phyloP scores from a whole-genome alignment of 2,113 vertebrate genomes.

The Corapipo altera region DNA sequence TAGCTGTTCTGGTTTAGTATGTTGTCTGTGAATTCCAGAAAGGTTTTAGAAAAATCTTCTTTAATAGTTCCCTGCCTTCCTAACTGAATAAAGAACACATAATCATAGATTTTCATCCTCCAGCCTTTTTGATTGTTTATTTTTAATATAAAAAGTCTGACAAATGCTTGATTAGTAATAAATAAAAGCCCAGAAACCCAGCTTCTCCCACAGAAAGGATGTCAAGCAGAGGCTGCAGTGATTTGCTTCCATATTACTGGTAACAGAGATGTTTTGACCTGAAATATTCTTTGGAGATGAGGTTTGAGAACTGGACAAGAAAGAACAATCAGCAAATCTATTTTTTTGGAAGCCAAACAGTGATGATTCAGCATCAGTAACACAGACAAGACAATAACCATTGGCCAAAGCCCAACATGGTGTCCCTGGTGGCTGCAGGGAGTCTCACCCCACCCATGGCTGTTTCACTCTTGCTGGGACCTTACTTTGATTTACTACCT shows the following conservation, averaged over 20 bases:
- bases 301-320: neutral
- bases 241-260: neutral
- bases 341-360: neutral
- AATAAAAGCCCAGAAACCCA: neutral
- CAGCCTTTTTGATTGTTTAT: neutral
- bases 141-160: neutral
- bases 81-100: neutral
- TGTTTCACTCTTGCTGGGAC: neutral
- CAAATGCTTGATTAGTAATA: slow-evolving; percentile 2
- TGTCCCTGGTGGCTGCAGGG: neutral
- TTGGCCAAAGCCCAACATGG: neutral
- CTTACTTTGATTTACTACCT: neutral
- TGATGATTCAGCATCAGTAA: neutral
- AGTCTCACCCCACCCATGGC: neutral
- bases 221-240: neutral
- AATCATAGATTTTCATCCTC: neutral
- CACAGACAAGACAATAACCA: neutral
- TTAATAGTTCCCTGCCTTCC: neutral
- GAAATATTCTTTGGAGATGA: neutral
- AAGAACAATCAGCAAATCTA: neutral
- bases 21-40: neutral
- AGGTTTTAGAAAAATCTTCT: neutral
- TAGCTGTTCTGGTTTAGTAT: neutral
- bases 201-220: neutral
- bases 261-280: neutral